These are phyloP conservation scores for Plemyria rubiginata DNA, from an alignment of 2,888 invertebrate species.

Conservation along the genomic window DNA sequence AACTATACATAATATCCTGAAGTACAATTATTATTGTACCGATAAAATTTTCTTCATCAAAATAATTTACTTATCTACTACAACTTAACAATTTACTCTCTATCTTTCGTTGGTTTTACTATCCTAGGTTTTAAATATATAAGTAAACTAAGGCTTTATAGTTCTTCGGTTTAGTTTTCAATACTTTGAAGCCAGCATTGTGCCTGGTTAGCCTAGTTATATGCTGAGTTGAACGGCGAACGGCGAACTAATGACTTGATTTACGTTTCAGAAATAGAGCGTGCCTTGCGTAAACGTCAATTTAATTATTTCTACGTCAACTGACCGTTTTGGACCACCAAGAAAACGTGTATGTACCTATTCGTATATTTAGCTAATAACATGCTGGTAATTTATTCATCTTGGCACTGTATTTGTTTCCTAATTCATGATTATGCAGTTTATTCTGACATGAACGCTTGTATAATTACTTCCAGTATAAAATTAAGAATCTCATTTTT, in stretches of 20 bases:
- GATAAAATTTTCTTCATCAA: too few species aligned
- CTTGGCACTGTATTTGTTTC: slow-evolving; percentile 36
- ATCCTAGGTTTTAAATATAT: too few species aligned
- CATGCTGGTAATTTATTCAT: slow-evolving; percentile 8
- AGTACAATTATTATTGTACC: too few species aligned
- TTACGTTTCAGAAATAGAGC: slow-evolving; percentile 63
- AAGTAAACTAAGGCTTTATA: too few species aligned
- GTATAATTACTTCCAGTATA: slow-evolving; percentile 10
- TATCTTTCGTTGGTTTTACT: too few species aligned
- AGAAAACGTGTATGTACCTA: neutral
- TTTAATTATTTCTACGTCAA: slow-evolving; percentile 51
- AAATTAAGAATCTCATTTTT: neutral
- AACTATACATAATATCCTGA: too few species aligned
- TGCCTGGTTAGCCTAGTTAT: slow-evolving; percentile 6
- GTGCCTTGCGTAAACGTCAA: slow-evolving; percentile 49
- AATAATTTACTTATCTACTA: too few species aligned
- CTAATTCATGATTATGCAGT: slow-evolving; percentile 36
- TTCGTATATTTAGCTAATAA: neutral
- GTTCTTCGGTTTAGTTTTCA: neutral
- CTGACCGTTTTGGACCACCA: slow-evolving; percentile 7
- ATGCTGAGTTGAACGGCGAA: neutral
- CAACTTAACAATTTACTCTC: too few species aligned
- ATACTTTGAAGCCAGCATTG: neutral
- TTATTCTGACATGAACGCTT: slow-evolving; percentile 24
- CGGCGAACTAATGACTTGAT: slow-evolving; percentile 45